phyloP scores from a whole-genome alignment of 2,888 invertebrate genomes.

The Melieria crassipennis region DNA sequence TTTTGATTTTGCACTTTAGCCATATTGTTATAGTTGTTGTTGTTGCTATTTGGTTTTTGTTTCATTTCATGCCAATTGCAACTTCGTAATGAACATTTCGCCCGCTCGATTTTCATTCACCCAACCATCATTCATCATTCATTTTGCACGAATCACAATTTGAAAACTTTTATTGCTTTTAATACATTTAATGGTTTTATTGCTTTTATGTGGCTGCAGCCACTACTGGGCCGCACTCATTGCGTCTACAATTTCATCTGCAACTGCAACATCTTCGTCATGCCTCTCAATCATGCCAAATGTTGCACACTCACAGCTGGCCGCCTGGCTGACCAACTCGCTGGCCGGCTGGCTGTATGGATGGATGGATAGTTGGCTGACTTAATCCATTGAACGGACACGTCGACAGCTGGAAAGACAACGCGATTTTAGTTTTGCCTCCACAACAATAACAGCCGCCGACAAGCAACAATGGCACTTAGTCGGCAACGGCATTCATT shows the following conservation, averaged over 20 bases:
- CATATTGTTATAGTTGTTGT: too few species aligned
- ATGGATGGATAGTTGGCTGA: too few species aligned
- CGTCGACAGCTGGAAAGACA: too few species aligned
- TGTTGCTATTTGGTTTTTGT: too few species aligned
- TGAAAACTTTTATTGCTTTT: constrained; percentile 3
- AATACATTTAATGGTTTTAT: background rate
- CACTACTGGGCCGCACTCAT: background rate
- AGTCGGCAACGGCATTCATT: constrained; percentile 34
- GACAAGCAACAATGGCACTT: constrained; percentile 6
- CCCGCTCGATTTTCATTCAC: too few species aligned
- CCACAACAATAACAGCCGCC: background rate
- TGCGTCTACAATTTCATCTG: constrained; percentile 8
- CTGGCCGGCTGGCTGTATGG: background rate
- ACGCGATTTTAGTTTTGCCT: too few species aligned
- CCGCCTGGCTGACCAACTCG: background rate
- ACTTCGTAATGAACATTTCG: constrained; percentile 3
- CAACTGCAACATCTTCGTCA: constrained; percentile 35
- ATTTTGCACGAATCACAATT: constrained; percentile 3
- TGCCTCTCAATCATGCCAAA: constrained; percentile 31
- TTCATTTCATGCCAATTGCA: too few species aligned
- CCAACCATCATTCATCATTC: too few species aligned
- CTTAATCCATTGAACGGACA: too few species aligned
- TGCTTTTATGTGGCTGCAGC: background rate
- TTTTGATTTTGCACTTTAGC: constrained; percentile 51
- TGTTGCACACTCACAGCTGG: constrained; percentile 31